Evolutionary conservation across 2,113 vertebrate species (phyloP).

Genomic region (Romanogobio albipinnatus): DNA sequence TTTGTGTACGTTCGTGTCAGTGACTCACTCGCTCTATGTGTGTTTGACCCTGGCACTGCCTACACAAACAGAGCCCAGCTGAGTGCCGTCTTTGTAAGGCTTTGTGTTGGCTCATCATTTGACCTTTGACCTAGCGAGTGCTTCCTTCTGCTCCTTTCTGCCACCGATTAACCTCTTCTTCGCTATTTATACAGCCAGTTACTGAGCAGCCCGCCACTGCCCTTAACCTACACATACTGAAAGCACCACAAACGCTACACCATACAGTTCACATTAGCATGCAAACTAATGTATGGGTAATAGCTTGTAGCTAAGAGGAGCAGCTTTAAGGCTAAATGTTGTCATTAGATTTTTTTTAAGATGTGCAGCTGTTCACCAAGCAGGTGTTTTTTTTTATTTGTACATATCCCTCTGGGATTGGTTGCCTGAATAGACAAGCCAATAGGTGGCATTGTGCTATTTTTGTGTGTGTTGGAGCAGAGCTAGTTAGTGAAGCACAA

Average conservation of each 20-base stretch:
- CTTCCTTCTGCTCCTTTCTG: constrained; percentile 42
- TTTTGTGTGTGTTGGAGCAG: constrained; percentile 30
- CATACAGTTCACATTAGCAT: background rate
- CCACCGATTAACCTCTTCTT: constrained; percentile 53
- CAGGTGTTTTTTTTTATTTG: constrained; percentile 15
- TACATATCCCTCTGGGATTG: background rate
- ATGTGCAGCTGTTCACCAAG: background rate
- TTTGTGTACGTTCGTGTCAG: constrained; percentile 47
- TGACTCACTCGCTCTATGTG: constrained; percentile 49
- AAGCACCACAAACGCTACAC: background rate
- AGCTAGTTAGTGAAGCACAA: constrained; percentile 4
- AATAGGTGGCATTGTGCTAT: constrained; percentile 57
- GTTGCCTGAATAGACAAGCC: constrained; percentile 27
- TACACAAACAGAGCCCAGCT: constrained; percentile 59
- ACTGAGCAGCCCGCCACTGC: constrained; percentile 14
- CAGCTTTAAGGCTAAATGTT: constrained; percentile 21
- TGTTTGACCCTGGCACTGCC: constrained; percentile 62
- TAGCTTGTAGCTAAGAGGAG: constrained; percentile 2
- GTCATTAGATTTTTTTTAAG: background rate
- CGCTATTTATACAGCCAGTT: constrained; percentile 49
- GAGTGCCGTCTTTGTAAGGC: constrained; percentile 61
- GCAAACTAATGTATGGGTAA: background rate
- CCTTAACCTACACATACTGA: constrained; percentile 9
- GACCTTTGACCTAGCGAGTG: constrained; percentile 49
- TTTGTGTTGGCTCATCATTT: constrained; percentile 58